phyloP scores from a whole-genome alignment of 2,113 vertebrate species.

The Callipepla californica region DNA sequence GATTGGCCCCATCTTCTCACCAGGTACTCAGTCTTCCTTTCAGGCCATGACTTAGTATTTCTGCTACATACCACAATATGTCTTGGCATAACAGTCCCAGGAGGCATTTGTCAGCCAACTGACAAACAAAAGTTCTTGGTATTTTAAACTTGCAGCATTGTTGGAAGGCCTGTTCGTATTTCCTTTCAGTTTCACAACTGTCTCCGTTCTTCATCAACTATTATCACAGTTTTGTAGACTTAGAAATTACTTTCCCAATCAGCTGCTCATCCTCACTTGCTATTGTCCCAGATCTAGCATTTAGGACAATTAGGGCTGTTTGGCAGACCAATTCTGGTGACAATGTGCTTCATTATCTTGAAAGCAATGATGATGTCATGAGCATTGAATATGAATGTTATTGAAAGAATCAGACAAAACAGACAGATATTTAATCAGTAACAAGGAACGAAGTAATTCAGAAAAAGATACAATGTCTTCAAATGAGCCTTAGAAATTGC shows the following conservation, averaged over 20 bases:
- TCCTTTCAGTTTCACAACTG: not conserved
- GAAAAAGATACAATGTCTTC: conserved; percentile 54
- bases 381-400: not conserved
- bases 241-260: conserved; percentile 34
- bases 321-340: conserved; percentile 14
- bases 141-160: not conserved
- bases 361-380: conserved; percentile 61
- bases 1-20: too few species aligned
- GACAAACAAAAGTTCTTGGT: not conserved
- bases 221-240: not conserved
- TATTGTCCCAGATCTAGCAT: conserved; percentile 32
- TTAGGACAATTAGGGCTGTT: conserved; percentile 56
- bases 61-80: not conserved
- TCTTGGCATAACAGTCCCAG: not conserved
- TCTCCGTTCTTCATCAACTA: not conserved
- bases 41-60: too few species aligned
- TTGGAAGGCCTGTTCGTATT: not conserved
- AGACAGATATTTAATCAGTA: conserved; percentile 43
- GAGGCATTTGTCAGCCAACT: not conserved
- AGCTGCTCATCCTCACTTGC: conserved; percentile 15
- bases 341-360: conserved; percentile 57
- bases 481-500: conserved; percentile 49
- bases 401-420: conserved; percentile 60
- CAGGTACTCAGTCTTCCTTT: too few species aligned
- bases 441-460: conserved; percentile 19